Base-by-base conservation (phyloP, 2,113 vertebrate species). In the Barbus barbus region DNA sequence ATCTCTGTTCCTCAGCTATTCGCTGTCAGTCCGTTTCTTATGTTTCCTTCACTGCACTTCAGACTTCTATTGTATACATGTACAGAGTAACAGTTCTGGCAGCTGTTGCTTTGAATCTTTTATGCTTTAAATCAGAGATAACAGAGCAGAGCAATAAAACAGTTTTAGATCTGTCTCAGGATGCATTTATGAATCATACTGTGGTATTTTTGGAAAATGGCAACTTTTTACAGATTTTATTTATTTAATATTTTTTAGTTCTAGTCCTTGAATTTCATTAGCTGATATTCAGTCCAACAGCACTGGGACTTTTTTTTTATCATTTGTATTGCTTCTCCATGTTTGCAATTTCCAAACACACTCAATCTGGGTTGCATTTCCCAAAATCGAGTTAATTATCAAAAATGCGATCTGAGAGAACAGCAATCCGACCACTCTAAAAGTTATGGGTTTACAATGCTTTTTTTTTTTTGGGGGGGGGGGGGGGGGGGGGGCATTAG, bases 61-160 rank as follows among this genome's bases (percentile, higher is more conserved):
- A 82, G 65, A 72, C 46, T 72, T 38, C 22, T 33, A 71, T 24
- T 53, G 22, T 53, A 82, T 53, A 71, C 56, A 26, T 0, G 46
- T 31, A 61, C 36, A 78, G 51, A 24, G 22, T 58, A 79, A 79
- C 77, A 48, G 44, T 31, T 80, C 60, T 80, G 38, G 26, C 60
- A 80, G 78, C 38, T 79, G 77, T 80, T 80, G 78, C 28, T 56
- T 82, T 82, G 65, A 71, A 71, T 71, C 9, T 69, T 82, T 82
- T 24, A 71, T 82, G 80, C 44, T 71, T 71, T 36, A 71, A 33
- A 81, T 51, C 60, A 44, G 58, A 63, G 58, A 79, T 63, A 79
- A 79, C 53, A 58, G 75, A 38, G 75, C 31, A 77, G 16, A 63
- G 77, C 14, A 38, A 61, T 61, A 61, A 65, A 65, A 44, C 5